Evolutionary conservation across 2,797 vertebrate genomes (phyloP).

Genomic region (Muraenolepis orangiensis): DNA sequence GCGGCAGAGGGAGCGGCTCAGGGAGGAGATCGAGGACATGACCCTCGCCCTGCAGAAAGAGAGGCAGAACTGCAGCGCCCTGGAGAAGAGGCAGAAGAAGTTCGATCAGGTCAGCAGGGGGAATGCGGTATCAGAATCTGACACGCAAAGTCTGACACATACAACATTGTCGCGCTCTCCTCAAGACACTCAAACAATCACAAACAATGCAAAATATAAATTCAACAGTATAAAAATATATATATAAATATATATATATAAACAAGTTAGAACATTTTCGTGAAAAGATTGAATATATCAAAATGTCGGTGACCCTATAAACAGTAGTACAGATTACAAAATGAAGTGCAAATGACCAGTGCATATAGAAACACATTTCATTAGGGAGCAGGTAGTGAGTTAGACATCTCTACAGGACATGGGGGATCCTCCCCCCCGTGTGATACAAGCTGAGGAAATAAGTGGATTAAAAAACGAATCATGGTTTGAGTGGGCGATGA

Average conservation of each 20-base stretch:
- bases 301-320: too few relatives aligned
- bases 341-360: too few relatives aligned
- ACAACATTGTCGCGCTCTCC: too few relatives aligned
- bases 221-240: too few relatives aligned
- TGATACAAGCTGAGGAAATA: background rate
- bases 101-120: conserved; percentile 84
- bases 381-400: background rate
- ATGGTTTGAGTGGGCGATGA: background rate
- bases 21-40: conserved; percentile 89
- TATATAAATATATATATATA: too few relatives aligned
- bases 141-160: too few relatives aligned
- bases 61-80: conserved; percentile 80
- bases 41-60: conserved; percentile 84
- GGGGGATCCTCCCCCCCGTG: background rate
- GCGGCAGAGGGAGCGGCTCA: conserved; percentile 79
- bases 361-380: background rate
- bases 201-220: too few relatives aligned
- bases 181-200: too few relatives aligned
- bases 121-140: background rate
- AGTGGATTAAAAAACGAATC: background rate
- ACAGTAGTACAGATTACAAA: too few relatives aligned
- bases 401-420: background rate
- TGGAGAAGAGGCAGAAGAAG: conserved; percentile 93
- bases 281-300: too few relatives aligned
- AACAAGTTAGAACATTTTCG: too few relatives aligned